phyloP scores from a whole-genome alignment of 2,113 vertebrate genomes.

The Sorex araneus region DNA sequence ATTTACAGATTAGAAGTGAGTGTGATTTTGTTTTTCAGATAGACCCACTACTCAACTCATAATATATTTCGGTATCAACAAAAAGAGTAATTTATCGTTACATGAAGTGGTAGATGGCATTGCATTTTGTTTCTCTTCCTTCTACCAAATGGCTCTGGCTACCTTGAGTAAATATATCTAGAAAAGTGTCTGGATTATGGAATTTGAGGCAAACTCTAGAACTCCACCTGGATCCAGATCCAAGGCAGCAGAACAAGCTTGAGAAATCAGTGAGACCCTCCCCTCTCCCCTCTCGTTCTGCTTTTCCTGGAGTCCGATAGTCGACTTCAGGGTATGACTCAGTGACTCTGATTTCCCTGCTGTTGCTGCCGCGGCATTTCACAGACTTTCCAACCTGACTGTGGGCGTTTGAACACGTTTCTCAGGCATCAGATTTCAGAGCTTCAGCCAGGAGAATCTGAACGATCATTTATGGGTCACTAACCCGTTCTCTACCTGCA shows the following conservation, averaged over 20 bases:
- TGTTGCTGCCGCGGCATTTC: neutral
- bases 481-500: rapidly evolving
- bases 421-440: neutral
- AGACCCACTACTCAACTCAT: neutral
- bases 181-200: neutral
- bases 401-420: neutral
- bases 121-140: neutral
- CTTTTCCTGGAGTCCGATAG: too few species aligned
- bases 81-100: neutral
- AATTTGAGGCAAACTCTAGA: neutral
- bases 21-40: conserved; percentile 35
- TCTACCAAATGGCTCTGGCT: neutral
- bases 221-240: neutral
- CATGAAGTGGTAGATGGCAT: neutral
- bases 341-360: too few species aligned
- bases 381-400: neutral
- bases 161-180: neutral
- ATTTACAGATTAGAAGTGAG: neutral
- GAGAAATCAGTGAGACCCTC: neutral
- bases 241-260: neutral
- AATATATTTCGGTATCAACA: neutral
- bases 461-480: neutral
- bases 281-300: too few species aligned
- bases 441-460: neutral
- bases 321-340: neutral